These are phyloP conservation scores for Protonemura montana DNA, from an alignment of 2,888 invertebrate genomes.

Conservation along the genomic window DNA sequence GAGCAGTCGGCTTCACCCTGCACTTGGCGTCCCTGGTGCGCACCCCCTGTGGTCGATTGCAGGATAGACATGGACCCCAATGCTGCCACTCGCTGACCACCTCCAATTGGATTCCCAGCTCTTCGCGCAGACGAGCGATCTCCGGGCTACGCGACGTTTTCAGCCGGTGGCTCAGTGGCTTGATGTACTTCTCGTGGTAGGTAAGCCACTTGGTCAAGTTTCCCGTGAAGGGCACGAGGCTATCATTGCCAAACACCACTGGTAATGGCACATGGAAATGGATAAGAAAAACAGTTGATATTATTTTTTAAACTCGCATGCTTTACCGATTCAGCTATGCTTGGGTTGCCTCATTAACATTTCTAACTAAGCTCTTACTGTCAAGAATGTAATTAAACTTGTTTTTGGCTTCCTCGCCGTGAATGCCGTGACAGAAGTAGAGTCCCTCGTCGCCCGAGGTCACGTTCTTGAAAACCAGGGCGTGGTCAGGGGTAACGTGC, in stretches of 20 bases:
- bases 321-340: no score
- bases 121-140: slow-evolving; percentile 16
- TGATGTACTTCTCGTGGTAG: slow-evolving; percentile 61
- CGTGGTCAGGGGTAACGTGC: slow-evolving; percentile 59
- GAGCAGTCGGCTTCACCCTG: slow-evolving; percentile 58
- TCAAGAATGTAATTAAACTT: slow-evolving; percentile 64
- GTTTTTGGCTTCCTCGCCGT: slow-evolving; percentile 53
- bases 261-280: slow-evolving; percentile 48
- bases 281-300: no score
- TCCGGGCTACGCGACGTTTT: not conserved
- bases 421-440: slow-evolving; percentile 62
- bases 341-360: no score
- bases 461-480: slow-evolving; percentile 60
- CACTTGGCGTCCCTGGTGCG: slow-evolving; percentile 62
- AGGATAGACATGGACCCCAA: slow-evolving; percentile 65
- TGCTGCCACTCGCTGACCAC: slow-evolving; percentile 59
- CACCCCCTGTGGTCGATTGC: slow-evolving; percentile 56
- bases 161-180: slow-evolving; percentile 55
- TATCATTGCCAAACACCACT: slow-evolving; percentile 33
- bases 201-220: slow-evolving; percentile 62
- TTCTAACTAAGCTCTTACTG: slow-evolving; percentile 58
- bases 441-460: slow-evolving; percentile 59
- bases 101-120: not conserved
- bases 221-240: slow-evolving; percentile 56
- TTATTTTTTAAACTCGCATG: no score